Percentiles rank a stretch among this genome's conserved stretches.
Evolutionary conservation across 2,113 vertebrate species (phyloP).

Genomic region (Pterocles burchelli): DNA sequence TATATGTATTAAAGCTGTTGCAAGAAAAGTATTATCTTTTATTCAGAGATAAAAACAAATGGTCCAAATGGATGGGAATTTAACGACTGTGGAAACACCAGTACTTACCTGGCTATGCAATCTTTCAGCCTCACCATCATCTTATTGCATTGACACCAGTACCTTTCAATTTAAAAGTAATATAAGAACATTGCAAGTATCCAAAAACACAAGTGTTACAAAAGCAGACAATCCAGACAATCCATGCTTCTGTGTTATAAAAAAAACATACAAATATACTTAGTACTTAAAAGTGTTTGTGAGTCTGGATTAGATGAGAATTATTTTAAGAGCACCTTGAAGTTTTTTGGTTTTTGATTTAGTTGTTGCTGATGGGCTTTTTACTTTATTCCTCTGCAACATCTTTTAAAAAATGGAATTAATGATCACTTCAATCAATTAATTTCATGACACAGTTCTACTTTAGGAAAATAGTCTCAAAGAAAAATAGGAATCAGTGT

Average conservation of each 20-base stretch:
- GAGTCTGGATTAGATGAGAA: neutral
- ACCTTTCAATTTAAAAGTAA: neutral
- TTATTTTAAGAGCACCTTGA: neutral
- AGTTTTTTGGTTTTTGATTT: neutral
- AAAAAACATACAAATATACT: neutral
- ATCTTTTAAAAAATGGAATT: neutral
- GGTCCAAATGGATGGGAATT: neutral
- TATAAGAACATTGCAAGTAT: neutral
- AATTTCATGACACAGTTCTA: neutral
- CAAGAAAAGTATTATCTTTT: neutral
- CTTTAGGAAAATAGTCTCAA: neutral
- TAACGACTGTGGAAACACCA: neutral
- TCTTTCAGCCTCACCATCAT: neutral
- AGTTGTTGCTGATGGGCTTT: neutral
- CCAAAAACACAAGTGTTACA: neutral
- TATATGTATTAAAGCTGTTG: neutral
- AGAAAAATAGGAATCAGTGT: neutral
- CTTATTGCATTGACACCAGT: neutral
- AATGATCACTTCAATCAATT: neutral
- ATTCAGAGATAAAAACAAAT: neutral
- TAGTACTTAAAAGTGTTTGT: neutral
- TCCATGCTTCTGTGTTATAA: neutral
- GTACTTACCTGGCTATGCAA: neutral
- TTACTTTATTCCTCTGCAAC: neutral
- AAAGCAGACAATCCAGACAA: neutral